phyloP scores from a whole-genome alignment of 2,888 invertebrate species.

The Capitulum mitella region DNA sequence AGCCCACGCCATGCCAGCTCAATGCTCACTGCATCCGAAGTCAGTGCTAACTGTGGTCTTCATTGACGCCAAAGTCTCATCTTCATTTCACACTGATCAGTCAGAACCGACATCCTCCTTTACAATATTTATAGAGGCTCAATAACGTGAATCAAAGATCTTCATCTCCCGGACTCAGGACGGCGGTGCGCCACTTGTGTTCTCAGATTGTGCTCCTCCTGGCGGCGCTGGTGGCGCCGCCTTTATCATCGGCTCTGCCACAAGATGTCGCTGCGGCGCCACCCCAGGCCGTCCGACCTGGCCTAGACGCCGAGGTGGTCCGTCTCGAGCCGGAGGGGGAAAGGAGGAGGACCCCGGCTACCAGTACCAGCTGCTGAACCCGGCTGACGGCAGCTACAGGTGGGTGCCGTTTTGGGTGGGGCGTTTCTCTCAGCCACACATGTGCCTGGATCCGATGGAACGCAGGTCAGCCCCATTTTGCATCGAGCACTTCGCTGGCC shows the following conservation, averaged over 20 bases:
- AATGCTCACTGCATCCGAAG: too few species aligned
- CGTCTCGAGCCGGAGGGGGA: background rate
- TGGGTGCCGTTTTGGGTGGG: background rate
- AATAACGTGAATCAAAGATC: too few species aligned
- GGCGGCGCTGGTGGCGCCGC: background rate
- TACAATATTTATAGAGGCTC: too few species aligned
- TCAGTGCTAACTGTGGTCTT: too few species aligned
- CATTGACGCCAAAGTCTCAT: too few species aligned
- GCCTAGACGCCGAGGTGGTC: background rate
- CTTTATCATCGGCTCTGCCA: background rate
- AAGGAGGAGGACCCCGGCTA: background rate
- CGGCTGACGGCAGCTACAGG: background rate
- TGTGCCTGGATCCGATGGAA: too few species aligned
- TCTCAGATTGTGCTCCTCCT: background rate
- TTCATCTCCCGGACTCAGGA: background rate
- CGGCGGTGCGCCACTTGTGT: background rate
- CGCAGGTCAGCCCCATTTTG: too few species aligned
- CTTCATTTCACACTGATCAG: too few species aligned
- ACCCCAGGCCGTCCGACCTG: background rate
- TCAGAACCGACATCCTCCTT: too few species aligned
- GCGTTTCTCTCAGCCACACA: too few species aligned
- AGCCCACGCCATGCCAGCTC: too few species aligned
- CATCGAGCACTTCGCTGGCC: too few species aligned
- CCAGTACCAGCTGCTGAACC: constrained; percentile 9
- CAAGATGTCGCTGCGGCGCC: background rate